phyloP scores from a whole-genome alignment of 2,888 invertebrate species.

The Drosophila recens region DNA sequence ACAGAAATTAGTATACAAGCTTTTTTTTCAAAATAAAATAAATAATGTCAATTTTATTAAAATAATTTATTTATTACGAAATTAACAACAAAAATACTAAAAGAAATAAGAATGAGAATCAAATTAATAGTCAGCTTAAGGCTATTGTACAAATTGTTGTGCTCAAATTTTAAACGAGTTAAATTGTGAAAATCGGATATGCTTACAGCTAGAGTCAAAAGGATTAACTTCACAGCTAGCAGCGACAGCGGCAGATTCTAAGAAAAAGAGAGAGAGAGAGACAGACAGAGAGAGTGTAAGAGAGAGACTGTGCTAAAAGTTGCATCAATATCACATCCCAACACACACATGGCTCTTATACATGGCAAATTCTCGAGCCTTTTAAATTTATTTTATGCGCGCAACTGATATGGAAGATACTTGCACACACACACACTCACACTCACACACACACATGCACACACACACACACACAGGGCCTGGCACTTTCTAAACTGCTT shows the following conservation, averaged over 20 bases:
- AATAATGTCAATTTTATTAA: no score
- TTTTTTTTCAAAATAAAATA: no score
- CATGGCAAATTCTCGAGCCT: constrained; percentile 33
- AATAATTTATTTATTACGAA: no score
- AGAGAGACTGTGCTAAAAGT: constrained; percentile 48
- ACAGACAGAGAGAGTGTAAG: neutral
- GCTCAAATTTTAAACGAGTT: constrained; percentile 51
- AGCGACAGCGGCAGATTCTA: neutral
- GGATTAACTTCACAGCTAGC: constrained; percentile 38
- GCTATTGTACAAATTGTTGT: neutral
- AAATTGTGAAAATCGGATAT: constrained; percentile 51
- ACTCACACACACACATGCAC: neutral
- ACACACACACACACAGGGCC: constrained; percentile 25
- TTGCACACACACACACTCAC: constrained; percentile 28
- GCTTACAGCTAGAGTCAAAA: constrained; percentile 50
- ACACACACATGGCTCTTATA: constrained; percentile 9
- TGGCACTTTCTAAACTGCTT: constrained; percentile 75
- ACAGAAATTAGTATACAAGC: no score
- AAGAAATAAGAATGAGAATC: neutral
- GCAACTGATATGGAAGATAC: constrained; percentile 60
- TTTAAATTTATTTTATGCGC: constrained; percentile 26
- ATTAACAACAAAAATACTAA: no score
- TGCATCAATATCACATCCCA: constrained; percentile 48
- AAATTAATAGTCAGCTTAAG: neutral
- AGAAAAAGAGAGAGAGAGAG: no score